Percentiles rank a stretch among this genome's conserved stretches.
Conservation (phyloP, 2,113 vertebrate species). For the Dryoscopus gambensis region DNA sequence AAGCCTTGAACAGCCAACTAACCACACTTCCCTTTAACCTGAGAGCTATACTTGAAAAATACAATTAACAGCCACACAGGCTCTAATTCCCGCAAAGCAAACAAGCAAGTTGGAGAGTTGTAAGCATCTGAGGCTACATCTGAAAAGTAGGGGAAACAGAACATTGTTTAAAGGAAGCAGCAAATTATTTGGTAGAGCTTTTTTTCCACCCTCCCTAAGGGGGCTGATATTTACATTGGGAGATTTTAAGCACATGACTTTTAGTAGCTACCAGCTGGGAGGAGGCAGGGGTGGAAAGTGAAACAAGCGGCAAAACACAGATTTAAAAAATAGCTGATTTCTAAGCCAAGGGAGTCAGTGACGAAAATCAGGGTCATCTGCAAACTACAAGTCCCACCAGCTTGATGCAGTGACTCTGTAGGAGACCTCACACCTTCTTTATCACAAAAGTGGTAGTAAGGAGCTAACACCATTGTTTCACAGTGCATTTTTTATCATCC, state of each 20-base stretch:
- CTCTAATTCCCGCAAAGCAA: neutral
- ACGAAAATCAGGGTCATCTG: neutral
- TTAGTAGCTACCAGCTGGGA: neutral
- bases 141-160: neutral
- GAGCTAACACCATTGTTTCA: neutral
- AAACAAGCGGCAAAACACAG: neutral
- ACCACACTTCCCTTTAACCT: neutral
- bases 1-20: neutral
- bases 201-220: accelerated
- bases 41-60: neutral
- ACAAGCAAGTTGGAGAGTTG: neutral
- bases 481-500: neutral
- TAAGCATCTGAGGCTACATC: neutral
- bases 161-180: neutral
- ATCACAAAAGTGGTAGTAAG: neutral
- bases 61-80: neutral
- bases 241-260: neutral
- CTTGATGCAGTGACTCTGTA: neutral
- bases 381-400: neutral
- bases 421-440: neutral
- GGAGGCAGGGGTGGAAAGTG: accelerated
- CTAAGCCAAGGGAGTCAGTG: neutral
- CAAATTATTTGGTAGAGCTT: neutral
- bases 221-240: neutral
- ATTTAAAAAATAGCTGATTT: neutral